A percentile compares a stretch with the other conserved stretches of the same genome.
Evolutionary conservation across 2,888 invertebrate species (phyloP).

Genomic region (Bembecia ichneumoniformis): DNA sequence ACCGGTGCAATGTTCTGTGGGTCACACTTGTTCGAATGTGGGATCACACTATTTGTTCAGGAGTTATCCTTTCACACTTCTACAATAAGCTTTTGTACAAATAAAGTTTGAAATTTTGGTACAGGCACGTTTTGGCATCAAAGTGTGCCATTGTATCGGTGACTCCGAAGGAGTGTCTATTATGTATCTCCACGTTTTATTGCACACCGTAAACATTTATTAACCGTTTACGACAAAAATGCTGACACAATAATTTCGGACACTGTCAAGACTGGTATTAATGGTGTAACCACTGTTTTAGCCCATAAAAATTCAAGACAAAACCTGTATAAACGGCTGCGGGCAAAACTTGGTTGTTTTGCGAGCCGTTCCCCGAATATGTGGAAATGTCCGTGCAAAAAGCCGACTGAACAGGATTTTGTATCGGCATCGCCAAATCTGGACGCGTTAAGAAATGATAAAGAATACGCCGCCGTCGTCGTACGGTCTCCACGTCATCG

Average conservation of each 20-base stretch:
- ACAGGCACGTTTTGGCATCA: background rate
- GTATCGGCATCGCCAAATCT: constrained; percentile 67
- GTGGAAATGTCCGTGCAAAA: constrained; percentile 65
- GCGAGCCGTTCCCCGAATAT: constrained; percentile 62
- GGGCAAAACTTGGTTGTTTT: constrained; percentile 60
- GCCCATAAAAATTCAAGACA: constrained; percentile 64
- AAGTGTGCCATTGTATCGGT: no score
- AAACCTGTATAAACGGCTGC: constrained; percentile 66
- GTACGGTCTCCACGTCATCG: constrained; percentile 27
- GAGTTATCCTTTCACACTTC: constrained; percentile 67
- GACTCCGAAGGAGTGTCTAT: no score
- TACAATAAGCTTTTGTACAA: constrained; percentile 9
- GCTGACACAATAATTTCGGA: constrained; percentile 28
- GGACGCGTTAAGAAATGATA: constrained; percentile 69
- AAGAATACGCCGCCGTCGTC: constrained; percentile 53
- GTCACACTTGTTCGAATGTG: constrained; percentile 17
- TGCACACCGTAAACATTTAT: constrained; percentile 2
- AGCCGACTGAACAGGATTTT: constrained; percentile 65
- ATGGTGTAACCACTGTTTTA: constrained; percentile 44
- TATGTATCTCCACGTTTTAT: no score
- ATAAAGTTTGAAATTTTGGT: no score
- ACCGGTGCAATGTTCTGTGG: no score
- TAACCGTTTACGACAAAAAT: constrained; percentile 12
- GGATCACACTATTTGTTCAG: constrained; percentile 55
- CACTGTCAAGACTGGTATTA: constrained; percentile 42